Base-by-base conservation (phyloP, 2,888 invertebrate species). In the Nudaria mundana region DNA sequence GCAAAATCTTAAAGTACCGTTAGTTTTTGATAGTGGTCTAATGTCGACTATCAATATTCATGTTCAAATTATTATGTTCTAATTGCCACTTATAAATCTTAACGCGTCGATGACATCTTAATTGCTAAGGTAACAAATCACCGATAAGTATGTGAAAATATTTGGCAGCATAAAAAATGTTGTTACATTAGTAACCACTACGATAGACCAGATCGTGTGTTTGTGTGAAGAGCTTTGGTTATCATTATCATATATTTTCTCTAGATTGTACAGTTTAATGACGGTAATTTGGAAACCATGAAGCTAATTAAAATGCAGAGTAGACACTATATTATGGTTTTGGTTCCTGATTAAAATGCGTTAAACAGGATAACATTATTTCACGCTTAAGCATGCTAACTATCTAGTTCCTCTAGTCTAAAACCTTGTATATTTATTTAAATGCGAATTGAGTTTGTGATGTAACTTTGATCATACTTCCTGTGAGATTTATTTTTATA, bases 61-160 rank as follows among this genome's bases (percentile, higher is more conserved):
- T 79, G 80, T 76, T 59, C 59, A 75, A 73, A 83, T 81, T 81
- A 78, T 76, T 66, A 66, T 60, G 63, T 66, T 76, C 76, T 86
- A 82, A 86, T 85, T 83, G 81, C 81, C 73, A 68, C 74, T 69
- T 76, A 83, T 84, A 82, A 84, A 86, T 85, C 75, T 77, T 65
- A 74, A 75, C 69, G 66, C 73, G 59, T 63, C 74, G 81, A 78
- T 81, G 85, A 85, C 85, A 80, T 84, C 83, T 87, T 85, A 85
- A 86, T 86, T 84, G 81, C 75, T 50, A 60, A 58, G 53, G 60
- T 75, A 71, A 82, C 79, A 79, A 83, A 85, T 85, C 75, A 78
- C 72, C 37, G 58, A 57, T 70, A 65, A 20, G 70, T 63, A 65
- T 60, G 63, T 46, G 54, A 70, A 71, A 72, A 70, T 71, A 68